Conservation (phyloP, 2,113 vertebrate genomes). For the Bubo bubo region DNA sequence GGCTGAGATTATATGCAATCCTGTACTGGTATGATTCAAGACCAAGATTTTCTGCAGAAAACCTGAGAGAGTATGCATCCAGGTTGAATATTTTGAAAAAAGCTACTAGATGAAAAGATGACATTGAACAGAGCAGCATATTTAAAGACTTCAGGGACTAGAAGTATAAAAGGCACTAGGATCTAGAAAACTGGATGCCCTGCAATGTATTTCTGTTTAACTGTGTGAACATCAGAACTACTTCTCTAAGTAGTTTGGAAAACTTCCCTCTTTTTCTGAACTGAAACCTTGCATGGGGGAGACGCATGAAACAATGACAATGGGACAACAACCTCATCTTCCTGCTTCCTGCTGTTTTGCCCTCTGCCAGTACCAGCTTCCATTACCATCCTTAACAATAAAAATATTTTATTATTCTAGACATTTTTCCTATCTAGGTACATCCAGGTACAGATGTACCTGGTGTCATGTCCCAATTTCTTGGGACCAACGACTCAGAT, state of each 20-base stretch:
- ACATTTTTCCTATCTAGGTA: not conserved
- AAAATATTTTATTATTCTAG: not conserved
- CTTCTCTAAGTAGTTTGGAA: not conserved
- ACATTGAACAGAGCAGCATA: not conserved
- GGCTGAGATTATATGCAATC: not conserved
- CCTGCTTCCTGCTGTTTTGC: not conserved
- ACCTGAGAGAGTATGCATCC: not conserved
- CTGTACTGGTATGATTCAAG: not conserved
- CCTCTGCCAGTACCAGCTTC: not conserved
- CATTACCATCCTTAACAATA: not conserved
- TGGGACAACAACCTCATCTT: not conserved
- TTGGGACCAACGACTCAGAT: too few relatives aligned
- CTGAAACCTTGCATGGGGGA: not conserved
- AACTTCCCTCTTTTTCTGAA: not conserved
- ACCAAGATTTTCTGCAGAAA: not conserved
- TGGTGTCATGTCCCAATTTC: too few relatives aligned
- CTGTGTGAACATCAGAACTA: not conserved
- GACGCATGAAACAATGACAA: rapidly evolving
- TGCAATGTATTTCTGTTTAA: not conserved
- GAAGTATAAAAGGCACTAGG: not conserved
- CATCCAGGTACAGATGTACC: not conserved
- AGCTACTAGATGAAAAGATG: not conserved
- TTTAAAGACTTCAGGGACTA: not conserved
- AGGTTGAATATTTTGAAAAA: not conserved
- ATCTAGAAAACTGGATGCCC: not conserved